A percentile compares a stretch with the other conserved stretches of the same genome.
Conservation (phyloP, 2,888 invertebrate species). For the Fragum whitleyi region DNA sequence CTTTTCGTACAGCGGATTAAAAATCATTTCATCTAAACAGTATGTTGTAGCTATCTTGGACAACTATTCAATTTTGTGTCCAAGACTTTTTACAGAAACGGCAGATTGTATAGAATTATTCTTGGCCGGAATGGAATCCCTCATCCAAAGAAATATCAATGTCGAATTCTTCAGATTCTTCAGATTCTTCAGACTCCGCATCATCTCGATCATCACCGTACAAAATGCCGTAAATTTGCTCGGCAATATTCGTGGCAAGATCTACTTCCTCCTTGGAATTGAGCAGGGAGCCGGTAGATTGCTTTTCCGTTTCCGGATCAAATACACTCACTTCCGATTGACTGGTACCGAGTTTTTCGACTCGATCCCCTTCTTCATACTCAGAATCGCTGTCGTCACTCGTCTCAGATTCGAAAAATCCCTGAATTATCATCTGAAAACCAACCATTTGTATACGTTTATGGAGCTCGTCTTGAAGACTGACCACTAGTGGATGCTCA, state of each 20-base stretch:
- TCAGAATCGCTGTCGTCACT: neutral
- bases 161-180: neutral
- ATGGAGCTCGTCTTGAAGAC: constrained; percentile 70
- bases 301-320: too few species aligned
- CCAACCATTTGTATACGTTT: constrained; percentile 61
- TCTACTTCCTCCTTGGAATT: neutral
- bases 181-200: neutral
- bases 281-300: too few species aligned
- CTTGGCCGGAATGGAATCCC: neutral
- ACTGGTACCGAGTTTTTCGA: neutral
- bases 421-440: neutral
- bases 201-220: neutral
- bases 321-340: neutral
- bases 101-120: neutral
- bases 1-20: too few species aligned
- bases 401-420: neutral
- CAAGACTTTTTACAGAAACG: too few species aligned
- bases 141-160: neutral
- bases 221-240: neutral
- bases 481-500: constrained; percentile 73
- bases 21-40: too few species aligned
- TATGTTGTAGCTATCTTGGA: too few species aligned
- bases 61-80: too few species aligned
- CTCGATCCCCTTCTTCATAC: too few species aligned
- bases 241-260: neutral